phyloP scores from a whole-genome alignment of 1,140 invertebrate species.

The Diorhabda elongata region DNA sequence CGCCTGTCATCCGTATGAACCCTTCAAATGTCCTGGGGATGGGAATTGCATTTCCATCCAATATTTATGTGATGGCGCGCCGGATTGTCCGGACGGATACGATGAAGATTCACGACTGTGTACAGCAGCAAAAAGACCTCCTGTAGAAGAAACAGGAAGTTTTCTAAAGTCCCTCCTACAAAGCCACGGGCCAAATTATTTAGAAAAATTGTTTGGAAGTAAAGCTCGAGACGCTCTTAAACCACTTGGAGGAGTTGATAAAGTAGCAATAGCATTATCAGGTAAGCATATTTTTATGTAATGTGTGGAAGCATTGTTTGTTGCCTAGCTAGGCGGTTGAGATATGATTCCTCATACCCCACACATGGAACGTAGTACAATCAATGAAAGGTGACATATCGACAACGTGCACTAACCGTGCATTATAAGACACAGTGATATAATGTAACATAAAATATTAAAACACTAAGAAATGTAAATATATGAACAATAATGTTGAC shows the following conservation, averaged over 20 bases:
- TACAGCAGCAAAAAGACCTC: conserved; percentile 93
- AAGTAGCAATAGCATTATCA: conserved; percentile 90
- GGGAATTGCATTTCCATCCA: conserved; percentile 91
- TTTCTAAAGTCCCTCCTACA: conserved; percentile 89
- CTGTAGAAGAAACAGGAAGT: conserved; percentile 92
- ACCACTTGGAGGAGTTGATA: conserved; percentile 87
- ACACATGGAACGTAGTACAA: neutral
- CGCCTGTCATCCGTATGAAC: conserved; percentile 83
- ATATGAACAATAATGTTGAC: too few relatives aligned
- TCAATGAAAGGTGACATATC: neutral
- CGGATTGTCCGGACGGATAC: conserved; percentile 90
- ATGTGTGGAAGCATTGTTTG: neutral
- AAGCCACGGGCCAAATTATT: conserved; percentile 92
- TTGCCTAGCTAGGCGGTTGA: too few relatives aligned
- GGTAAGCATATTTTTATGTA: conserved; percentile 55
- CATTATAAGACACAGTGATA: too few relatives aligned
- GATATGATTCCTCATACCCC: neutral
- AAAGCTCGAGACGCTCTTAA: conserved; percentile 87
- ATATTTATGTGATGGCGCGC: conserved; percentile 89
- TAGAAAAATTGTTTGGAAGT: conserved; percentile 91
- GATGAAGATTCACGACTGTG: conserved; percentile 85
- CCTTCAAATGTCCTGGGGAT: conserved; percentile 92
- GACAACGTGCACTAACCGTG: too few relatives aligned
- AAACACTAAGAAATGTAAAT: too few relatives aligned
- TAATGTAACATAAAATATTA: too few relatives aligned